Evolutionary conservation across 1,140 invertebrate species (phyloP), one percentile per base, ranked within the genome.

Genomic region (Eciton burchellii): DNA sequence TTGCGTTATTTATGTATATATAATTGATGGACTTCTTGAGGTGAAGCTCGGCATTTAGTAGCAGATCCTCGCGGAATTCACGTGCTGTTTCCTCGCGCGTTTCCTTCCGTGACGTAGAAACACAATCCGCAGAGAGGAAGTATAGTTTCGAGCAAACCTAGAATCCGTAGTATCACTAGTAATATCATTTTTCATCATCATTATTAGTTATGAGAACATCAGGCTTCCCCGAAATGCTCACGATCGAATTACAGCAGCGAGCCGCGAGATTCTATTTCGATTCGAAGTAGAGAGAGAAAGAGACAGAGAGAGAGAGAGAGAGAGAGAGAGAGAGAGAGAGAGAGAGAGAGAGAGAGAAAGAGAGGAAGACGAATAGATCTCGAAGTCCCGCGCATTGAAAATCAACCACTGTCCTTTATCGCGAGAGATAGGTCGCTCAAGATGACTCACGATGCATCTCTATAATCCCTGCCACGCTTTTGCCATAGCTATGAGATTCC

Each of bases 391-490:
- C 26, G 35, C 41, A 49, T 57, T 68, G 70, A n/a, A n/a, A 79
- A 79, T 57, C 63, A 41, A 47, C 1, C n/a, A 14, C 21, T 54
- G 35, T 68, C 8, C n/a, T 68, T 57, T 56, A 19, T 79, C 63
- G 63, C 21, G 72, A 52, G 70, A 79, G 21, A 29, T 35, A 21
- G 11, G n/a, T 79, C 16, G 43, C 19, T 79, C 63, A 79, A 79
- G 74, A 47, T 77, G 74, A 26, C 60, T 49, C 56, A 49, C 19
- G 24, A 73, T 52, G 68, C 29, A 60, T 73, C 26, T 9, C 54
- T n/a, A 47, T 14, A 65, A 72, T 2, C 4, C 49, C 5, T 11
- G 19, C 35, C n/a, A 3, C 63, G 19, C 0, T 35, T 12, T 16
- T 21, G 21, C 35, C 16, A 19, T 43, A n/a, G 45, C 6, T n/a